A percentile compares a stretch with the other conserved stretches of the same genome.
phyloP scores from a whole-genome alignment of 2,113 vertebrate genomes.

The Condylura cristata region DNA sequence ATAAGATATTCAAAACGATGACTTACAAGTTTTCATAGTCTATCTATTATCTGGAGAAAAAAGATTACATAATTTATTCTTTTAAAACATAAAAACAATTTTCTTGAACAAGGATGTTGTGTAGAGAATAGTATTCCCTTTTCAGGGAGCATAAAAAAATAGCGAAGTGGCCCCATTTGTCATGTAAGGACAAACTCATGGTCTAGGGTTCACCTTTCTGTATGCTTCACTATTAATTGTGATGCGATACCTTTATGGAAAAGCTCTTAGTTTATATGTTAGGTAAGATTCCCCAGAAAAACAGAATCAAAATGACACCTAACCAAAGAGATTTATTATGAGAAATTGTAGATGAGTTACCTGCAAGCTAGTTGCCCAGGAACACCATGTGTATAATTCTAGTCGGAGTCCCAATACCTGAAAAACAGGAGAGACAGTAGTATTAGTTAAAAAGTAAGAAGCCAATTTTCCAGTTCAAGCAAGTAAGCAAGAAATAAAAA shows the following conservation, averaged over 20 bases:
- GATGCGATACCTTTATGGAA: neutral
- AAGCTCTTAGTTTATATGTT: neutral
- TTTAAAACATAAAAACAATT: too few species aligned
- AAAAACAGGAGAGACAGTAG: neutral
- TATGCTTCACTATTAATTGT: neutral
- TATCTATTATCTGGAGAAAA: neutral
- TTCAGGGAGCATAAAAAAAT: neutral
- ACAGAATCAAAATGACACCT: neutral
- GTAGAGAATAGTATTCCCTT: neutral
- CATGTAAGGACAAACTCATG: neutral
- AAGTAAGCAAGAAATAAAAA: neutral
- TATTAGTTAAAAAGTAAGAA: neutral
- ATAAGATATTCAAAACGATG: slow-evolving; percentile 68
- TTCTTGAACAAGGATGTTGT: neutral
- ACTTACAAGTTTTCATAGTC: neutral
- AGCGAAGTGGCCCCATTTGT: neutral
- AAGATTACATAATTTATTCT: too few species aligned
- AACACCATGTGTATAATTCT: neutral
- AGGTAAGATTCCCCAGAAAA: neutral
- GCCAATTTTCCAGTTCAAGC: neutral
- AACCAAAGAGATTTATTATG: neutral
- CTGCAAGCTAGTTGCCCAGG: neutral
- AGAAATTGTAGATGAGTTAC: neutral
- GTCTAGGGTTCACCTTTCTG: neutral
- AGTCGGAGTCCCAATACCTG: neutral